Percentiles rank a stretch among this genome's conserved stretches.
Evolutionary conservation across 2,797 vertebrate genomes (phyloP).

Genomic region (Falco cherrug): DNA sequence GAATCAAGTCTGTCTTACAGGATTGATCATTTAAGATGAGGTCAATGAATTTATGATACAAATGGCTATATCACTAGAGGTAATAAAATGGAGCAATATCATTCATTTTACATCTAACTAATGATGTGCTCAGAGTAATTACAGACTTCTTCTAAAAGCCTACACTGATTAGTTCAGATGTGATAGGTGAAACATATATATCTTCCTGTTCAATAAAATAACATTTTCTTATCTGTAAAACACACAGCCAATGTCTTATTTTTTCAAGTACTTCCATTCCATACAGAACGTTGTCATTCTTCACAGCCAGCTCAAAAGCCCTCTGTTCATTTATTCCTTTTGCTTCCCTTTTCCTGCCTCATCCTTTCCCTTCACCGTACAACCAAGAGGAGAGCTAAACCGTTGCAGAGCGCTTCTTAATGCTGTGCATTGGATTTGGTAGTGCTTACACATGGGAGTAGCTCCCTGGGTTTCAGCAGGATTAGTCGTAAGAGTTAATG

Average conservation of each 20-base stretch:
- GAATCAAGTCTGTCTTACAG: conserved; percentile 74
- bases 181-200: conserved; percentile 60
- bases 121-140: conserved; percentile 74
- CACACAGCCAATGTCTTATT: conserved; percentile 17
- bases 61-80: conserved; percentile 74
- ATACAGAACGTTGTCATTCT: background rate
- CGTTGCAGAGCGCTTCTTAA: background rate
- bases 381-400: background rate
- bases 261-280: conserved; percentile 10
- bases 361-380: background rate
- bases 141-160: conserved; percentile 73
- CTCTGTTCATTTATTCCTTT: background rate
- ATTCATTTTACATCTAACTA: conserved; percentile 73
- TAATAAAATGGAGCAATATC: conserved; percentile 73
- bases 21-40: conserved; percentile 77
- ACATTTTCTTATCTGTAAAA: conserved; percentile 66
- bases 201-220: conserved; percentile 71
- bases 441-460: background rate
- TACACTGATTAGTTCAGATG: conserved; percentile 74
- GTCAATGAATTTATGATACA: conserved; percentile 81
- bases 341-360: background rate
- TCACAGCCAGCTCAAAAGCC: background rate
- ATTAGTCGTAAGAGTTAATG: background rate
- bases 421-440: background rate
- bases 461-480: background rate